These are phyloP conservation scores for Drosophila peninsularis DNA, from an alignment of 2,888 invertebrate genomes.

Conservation along the genomic window DNA sequence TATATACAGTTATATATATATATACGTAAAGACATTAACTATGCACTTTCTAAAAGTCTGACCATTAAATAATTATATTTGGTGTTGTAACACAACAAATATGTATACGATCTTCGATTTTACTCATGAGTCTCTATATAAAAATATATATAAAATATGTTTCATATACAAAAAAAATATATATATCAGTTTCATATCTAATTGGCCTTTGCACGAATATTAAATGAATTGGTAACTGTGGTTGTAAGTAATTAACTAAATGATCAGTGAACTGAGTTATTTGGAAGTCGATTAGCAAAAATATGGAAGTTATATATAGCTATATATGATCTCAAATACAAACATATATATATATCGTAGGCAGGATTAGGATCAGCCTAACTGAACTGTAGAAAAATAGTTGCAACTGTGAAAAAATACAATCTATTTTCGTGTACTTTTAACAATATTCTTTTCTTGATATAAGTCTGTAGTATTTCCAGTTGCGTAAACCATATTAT, in stretches of 20 bases:
- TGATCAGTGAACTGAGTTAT: slow-evolving; percentile 21
- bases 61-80: slow-evolving; percentile 46
- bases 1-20: slow-evolving; percentile 5
- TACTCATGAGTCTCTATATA: slow-evolving; percentile 24
- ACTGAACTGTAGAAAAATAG: slow-evolving; percentile 33
- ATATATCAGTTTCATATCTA: slow-evolving; percentile 40
- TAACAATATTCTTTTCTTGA: slow-evolving; percentile 20
- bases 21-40: slow-evolving; percentile 15
- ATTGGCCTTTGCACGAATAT: slow-evolving; percentile 43
- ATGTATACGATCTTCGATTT: slow-evolving; percentile 36
- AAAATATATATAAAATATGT: slow-evolving; percentile 42
- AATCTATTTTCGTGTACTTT: slow-evolving; percentile 12
- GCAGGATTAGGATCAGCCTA: slow-evolving; percentile 18
- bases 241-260: slow-evolving; percentile 33
- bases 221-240: slow-evolving; percentile 15
- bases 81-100: slow-evolving; percentile 54
- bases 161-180: slow-evolving; percentile 40
- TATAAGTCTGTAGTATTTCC: slow-evolving; percentile 14
- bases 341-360: slow-evolving; percentile 15
- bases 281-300: slow-evolving; percentile 18
- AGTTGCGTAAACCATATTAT: slow-evolving; percentile 1
- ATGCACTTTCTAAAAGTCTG: slow-evolving; percentile 56
- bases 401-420: slow-evolving; percentile 6
- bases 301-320: slow-evolving; percentile 7
- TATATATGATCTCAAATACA: neutral